phyloP scores from a whole-genome alignment of 1,140 invertebrate species.

The Hormaphis cornu region DNA sequence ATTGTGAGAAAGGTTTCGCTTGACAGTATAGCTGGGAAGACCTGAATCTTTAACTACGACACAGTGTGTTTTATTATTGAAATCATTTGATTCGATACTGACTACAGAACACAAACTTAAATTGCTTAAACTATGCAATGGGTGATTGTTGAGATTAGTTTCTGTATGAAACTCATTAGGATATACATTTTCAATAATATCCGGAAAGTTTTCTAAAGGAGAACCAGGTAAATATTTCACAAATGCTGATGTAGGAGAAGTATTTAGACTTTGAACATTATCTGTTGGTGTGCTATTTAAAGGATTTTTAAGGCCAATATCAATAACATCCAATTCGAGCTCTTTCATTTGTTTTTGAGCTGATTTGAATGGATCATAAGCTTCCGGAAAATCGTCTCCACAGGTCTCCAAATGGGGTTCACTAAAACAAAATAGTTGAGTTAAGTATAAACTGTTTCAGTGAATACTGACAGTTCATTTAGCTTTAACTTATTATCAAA shows the following conservation, averaged over 20 bases:
- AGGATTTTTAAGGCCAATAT: conserved; percentile 23
- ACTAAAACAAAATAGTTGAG: background rate
- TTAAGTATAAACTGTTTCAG: background rate
- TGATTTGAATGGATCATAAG: conserved; percentile 57
- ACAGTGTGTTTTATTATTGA: conserved; percentile 21
- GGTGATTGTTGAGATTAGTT: conserved; percentile 28
- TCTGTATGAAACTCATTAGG: background rate
- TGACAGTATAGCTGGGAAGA: background rate
- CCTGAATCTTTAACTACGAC: background rate
- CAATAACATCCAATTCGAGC: conserved; percentile 42
- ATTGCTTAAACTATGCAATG: conserved; percentile 42
- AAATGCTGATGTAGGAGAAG: conserved; percentile 45
- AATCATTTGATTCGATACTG: conserved; percentile 37
- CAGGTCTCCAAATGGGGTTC: conserved; percentile 5
- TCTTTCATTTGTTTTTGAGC: conserved; percentile 62
- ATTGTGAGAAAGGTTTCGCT: conserved; percentile 4
- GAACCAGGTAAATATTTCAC: conserved; percentile 41
- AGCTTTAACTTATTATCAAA: too few species aligned
- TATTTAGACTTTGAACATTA: background rate
- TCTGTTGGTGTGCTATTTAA: background rate
- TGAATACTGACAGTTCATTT: background rate
- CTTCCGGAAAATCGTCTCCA: conserved; percentile 35
- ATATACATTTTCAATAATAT: conserved; percentile 18
- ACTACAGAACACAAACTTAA: conserved; percentile 45
- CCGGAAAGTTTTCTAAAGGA: conserved; percentile 21